Base-by-base conservation (phyloP, 1,140 invertebrate species). In the Saxidomus purpurata region DNA sequence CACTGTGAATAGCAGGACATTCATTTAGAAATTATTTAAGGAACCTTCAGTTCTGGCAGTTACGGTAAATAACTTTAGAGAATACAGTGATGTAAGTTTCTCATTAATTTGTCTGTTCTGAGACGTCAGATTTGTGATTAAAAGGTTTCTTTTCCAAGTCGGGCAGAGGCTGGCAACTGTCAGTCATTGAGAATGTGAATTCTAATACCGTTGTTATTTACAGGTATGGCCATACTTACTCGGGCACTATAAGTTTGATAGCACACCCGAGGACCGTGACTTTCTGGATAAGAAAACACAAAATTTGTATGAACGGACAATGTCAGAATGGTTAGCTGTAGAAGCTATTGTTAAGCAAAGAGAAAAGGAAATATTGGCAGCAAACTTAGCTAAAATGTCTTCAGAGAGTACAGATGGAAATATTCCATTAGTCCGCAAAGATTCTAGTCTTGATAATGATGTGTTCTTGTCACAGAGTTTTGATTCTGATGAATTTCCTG, bases 261-360 rank as follows among this genome's bases (percentile, higher is more conserved):
- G 97, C 93, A 97, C 97, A 15, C 89, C 95, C 9, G 97, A 97
- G 90, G 97, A 98, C 90, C 96, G 98, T 0, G 94, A 96, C 34
- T 96, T 97, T 88, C 96, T 97, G 86, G 97, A 98, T 93, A 95
- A 96, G 89, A 88, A 93, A 77, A 97, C 97, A 85, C 96, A 97
- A 91, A 97, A 97, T 79, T 97, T 97, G 89, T 98, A 98, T 93
- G 98, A 99, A 96, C 97, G 98, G 11, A 98, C 97, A 2, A 98
- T 98, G 98, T 98, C 98, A 0, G 98, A 99, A 94, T 99, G 98
- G 98, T 95, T 98, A 77, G 98, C 98, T 0, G 98, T 99, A 0
- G 98, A 99, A 95, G 98, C 98, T 0, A 98, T 99, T 87, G 98
- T 99, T 0, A 95, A 97, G 86, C 98, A 99, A 94, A 94, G 97